Evolutionary conservation across 2,888 invertebrate genomes (phyloP).

Genomic region (Boloria selene): DNA sequence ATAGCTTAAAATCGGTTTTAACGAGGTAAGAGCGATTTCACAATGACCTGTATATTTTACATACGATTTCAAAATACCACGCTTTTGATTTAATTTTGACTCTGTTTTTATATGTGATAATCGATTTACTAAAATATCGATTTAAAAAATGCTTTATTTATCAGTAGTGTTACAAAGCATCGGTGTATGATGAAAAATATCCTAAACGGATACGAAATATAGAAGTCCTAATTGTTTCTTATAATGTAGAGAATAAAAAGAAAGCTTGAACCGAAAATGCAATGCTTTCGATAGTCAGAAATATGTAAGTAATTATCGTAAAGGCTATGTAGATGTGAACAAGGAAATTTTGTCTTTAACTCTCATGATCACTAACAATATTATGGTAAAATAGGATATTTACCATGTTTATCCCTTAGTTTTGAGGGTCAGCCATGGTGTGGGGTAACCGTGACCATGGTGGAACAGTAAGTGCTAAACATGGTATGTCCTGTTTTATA

Average conservation of each 20-base stretch:
- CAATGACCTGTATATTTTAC: neutral
- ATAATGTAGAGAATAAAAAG: slow-evolving; percentile 8
- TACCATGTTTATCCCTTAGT: too few relatives aligned
- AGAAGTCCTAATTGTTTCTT: slow-evolving; percentile 2
- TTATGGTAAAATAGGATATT: too few relatives aligned
- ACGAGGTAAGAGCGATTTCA: neutral
- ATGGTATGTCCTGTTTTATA: too few relatives aligned
- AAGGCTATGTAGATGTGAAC: slow-evolving; percentile 14
- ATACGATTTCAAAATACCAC: neutral
- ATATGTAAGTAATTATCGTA: slow-evolving; percentile 6
- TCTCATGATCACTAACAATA: too few relatives aligned
- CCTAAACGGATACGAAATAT: neutral
- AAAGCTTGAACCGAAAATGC: slow-evolving; percentile 7
- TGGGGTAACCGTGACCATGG: too few relatives aligned
- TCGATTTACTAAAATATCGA: slow-evolving; percentile 5
- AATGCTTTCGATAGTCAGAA: slow-evolving; percentile 16
- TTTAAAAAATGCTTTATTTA: neutral
- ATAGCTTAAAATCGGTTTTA: neutral
- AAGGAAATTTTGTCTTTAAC: neutral
- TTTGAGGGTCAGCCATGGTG: too few relatives aligned
- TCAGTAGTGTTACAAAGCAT: too few relatives aligned
- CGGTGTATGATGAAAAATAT: slow-evolving; percentile 16
- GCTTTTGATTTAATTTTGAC: neutral
- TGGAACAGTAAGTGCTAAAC: too few relatives aligned
- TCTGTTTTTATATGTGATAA: slow-evolving; percentile 3